These are phyloP conservation scores for Streptopelia turtur DNA, from an alignment of 2,797 vertebrate species.

Conservation along the genomic window DNA sequence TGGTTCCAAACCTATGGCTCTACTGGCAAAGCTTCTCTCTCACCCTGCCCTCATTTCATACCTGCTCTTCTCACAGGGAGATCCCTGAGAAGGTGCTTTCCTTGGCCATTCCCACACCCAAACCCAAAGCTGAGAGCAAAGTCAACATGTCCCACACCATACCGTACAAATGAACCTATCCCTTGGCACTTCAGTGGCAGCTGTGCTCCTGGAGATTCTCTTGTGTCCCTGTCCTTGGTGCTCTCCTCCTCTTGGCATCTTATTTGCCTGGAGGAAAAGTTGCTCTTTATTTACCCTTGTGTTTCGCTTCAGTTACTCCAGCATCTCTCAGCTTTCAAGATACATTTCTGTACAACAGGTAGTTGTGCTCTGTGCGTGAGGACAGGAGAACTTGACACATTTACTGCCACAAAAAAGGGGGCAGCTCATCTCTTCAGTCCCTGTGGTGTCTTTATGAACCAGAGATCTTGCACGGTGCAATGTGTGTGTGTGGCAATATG, in stretches of 20 bases:
- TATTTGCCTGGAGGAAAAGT: neutral
- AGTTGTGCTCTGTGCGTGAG: neutral
- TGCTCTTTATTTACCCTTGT: neutral
- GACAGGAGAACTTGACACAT: neutral
- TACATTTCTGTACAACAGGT: neutral
- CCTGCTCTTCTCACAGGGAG: neutral
- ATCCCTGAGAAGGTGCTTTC: neutral
- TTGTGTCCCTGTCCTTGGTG: neutral
- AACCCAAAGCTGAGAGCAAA: neutral
- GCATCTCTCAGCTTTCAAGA: neutral
- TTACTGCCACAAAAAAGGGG: neutral
- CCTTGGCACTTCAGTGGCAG: neutral
- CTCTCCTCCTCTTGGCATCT: neutral
- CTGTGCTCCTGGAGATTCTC: neutral
- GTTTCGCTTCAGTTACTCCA: neutral
- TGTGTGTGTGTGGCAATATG: fast-evolving
- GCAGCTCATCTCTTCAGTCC: fast-evolving
- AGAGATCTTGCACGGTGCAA: neutral
- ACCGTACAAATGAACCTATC: fast-evolving
- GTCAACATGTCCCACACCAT: fast-evolving
- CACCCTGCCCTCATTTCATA: neutral
- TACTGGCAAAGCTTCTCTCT: neutral
- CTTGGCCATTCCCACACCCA: neutral
- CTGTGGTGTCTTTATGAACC: neutral
- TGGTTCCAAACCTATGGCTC: neutral